phyloP scores from a whole-genome alignment of 1,140 invertebrate species.

The Papilio dardanus region DNA sequence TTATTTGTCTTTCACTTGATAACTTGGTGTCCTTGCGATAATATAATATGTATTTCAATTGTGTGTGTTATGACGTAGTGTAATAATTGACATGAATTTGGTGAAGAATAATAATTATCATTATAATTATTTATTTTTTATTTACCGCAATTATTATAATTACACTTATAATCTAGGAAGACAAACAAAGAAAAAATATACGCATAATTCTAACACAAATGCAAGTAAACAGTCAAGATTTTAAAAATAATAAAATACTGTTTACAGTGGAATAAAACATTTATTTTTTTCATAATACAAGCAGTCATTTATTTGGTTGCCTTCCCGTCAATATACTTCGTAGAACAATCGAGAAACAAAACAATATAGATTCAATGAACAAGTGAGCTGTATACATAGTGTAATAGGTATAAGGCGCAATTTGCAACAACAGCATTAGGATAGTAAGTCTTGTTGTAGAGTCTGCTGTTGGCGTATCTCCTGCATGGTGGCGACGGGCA shows the following conservation, averaged over 20 bases:
- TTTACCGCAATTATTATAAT: constrained; percentile 31
- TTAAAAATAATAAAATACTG: constrained; percentile 29
- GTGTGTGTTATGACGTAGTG: no score
- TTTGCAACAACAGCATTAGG: constrained; percentile 53
- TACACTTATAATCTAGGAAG: constrained; percentile 36
- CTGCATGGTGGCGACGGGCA: constrained; percentile 83
- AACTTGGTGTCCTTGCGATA: no score
- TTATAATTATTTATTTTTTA: constrained; percentile 7
- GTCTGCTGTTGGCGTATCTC: constrained; percentile 77
- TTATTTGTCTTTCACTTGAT: no score
- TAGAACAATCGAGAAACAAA: constrained; percentile 31
- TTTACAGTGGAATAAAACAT: constrained; percentile 30
- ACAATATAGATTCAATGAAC: constrained; percentile 35
- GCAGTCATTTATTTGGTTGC: constrained; percentile 36
- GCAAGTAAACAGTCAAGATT: constrained; percentile 14
- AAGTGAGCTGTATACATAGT: constrained; percentile 39
- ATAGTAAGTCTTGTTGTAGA: constrained; percentile 73
- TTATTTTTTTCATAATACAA: constrained; percentile 20
- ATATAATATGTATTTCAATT: no score
- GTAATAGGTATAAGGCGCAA: constrained; percentile 32
- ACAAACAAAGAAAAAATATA: constrained; percentile 35
- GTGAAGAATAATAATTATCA: constrained; percentile 28
- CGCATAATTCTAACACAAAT: constrained; percentile 20
- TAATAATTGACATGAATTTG: not conserved
- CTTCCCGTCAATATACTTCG: constrained; percentile 22